Base-by-base conservation (phyloP, 2,797 vertebrate species). In the Pristis pectinata region DNA sequence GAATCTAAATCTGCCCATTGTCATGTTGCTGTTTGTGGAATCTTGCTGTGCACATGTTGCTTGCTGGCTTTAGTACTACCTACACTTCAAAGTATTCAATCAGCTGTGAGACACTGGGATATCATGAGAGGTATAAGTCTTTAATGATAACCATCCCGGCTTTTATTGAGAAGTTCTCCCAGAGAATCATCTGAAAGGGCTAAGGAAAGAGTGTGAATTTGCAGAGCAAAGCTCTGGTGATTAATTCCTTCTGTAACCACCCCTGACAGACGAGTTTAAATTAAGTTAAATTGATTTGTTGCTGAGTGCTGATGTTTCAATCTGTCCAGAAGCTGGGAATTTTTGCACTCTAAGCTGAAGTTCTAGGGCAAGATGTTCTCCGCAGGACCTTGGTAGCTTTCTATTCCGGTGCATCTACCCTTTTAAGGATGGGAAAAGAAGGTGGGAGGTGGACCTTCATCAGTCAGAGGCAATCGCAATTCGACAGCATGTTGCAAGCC, bases 251-350 rank as follows among this genome's bases (percentile, higher is more conserved):
- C 61, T 27, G 91, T 72, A 70, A 41, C n/a, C 67, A 44, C 44
- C 64, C 22, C 41, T 56, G 70, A 94, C 30, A 22, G 92, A 7
- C 94, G 67, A 76, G 92, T 49, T 94, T 72, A 49, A 72, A 93
- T 93, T 93, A 67, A 93, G 22, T 74, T 76, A 53, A 72, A 94
- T 94, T 74, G 67, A 74, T 94, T 74, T 53, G 70, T 34, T 74
- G 27, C 49, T 53, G 15, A 30, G 17, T 30, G 56, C 34, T 30
- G 67, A 76, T 94, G 92, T 76, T 53, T 93, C 44, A 41, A 91
- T 67, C 61, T 67, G 61, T 91, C 44, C 64, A 19, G 37, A 64
- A 91, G 59, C 83, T 87, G 53, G 4, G 27, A 10, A 34, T 56
- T 27, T 87, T 53, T 87, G n/a, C 49, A 30, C 34, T 59, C 80